Conservation (phyloP, 2,888 invertebrate species). For the Flexamia atlantica region DNA sequence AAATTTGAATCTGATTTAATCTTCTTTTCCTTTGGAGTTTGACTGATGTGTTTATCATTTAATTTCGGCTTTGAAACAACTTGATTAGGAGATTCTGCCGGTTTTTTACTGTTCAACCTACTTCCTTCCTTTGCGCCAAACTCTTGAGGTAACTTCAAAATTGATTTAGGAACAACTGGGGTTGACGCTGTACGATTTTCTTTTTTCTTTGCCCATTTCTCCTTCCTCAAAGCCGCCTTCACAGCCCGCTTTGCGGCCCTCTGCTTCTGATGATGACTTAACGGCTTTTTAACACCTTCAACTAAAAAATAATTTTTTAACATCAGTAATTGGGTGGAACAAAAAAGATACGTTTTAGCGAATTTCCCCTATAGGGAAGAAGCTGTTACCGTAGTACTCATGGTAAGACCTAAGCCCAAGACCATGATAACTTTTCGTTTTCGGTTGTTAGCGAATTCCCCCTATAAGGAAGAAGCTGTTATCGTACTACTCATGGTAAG, state of each 20-base stretch:
- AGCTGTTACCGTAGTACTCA: too few relatives aligned
- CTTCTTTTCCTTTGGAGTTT: slow-evolving; percentile 67
- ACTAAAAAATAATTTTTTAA: too few relatives aligned
- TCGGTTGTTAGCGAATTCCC: too few relatives aligned
- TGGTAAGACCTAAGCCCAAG: too few relatives aligned
- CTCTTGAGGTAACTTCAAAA: slow-evolving; percentile 18
- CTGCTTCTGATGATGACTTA: slow-evolving; percentile 85
- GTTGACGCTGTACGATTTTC: slow-evolving; percentile 4
- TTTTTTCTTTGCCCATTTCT: slow-evolving; percentile 73
- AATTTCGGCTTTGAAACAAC: slow-evolving; percentile 70
- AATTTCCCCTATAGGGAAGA: too few relatives aligned
- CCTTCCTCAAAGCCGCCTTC: slow-evolving; percentile 76
- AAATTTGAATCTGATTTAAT: slow-evolving; percentile 69
- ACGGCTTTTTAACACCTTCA: slow-evolving; percentile 69
- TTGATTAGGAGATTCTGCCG: slow-evolving; percentile 66
- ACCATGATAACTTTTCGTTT: too few relatives aligned
- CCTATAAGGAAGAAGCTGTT: too few relatives aligned
- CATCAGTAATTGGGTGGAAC: too few relatives aligned
- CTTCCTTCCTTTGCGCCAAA: background rate
- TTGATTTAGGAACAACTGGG: background rate
- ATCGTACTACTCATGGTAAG: too few relatives aligned
- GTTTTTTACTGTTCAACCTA: slow-evolving; percentile 67
- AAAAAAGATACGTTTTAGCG: too few relatives aligned
- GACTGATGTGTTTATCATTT: slow-evolving; percentile 67
- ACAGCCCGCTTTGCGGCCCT: slow-evolving; percentile 80